phyloP scores from a whole-genome alignment of 2,797 vertebrate genomes.

The Cygnus olor region DNA sequence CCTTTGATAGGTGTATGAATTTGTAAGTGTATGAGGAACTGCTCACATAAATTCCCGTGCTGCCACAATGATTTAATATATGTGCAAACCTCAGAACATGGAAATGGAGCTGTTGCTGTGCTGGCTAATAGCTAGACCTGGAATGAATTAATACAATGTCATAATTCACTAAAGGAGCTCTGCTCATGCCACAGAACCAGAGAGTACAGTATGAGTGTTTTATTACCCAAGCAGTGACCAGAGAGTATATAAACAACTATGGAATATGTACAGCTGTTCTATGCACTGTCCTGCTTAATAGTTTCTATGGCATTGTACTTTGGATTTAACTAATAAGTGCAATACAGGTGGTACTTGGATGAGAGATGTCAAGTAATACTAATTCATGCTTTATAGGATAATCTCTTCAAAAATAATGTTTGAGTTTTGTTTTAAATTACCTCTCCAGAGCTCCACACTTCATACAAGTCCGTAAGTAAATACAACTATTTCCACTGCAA shows the following conservation, averaged over 20 bases:
- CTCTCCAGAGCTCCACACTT: background rate
- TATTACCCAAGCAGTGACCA: background rate
- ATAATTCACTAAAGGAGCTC: constrained; percentile 26
- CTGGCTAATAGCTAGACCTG: constrained; percentile 27
- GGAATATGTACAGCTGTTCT: background rate
- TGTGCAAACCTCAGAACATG: constrained; percentile 21
- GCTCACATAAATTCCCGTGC: constrained; percentile 30
- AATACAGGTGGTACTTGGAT: background rate
- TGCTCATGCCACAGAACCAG: background rate
- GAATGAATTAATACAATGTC: constrained; percentile 30
- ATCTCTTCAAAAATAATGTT: background rate
- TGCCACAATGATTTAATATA: constrained; percentile 42
- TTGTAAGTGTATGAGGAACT: constrained; percentile 32
- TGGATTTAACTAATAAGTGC: background rate
- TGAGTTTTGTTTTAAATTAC: background rate
- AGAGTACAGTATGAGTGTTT: background rate
- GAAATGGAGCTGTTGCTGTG: constrained; percentile 27
- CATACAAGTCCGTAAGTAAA: background rate
- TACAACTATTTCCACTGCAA: background rate
- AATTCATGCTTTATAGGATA: background rate
- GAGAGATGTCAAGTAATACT: background rate
- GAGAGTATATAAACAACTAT: background rate
- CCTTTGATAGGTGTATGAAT: constrained; percentile 37
- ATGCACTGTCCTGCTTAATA: background rate
- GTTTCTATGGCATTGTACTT: background rate